Conservation (phyloP, 2,888 invertebrate genomes). For the Hemaris fuciformis region DNA sequence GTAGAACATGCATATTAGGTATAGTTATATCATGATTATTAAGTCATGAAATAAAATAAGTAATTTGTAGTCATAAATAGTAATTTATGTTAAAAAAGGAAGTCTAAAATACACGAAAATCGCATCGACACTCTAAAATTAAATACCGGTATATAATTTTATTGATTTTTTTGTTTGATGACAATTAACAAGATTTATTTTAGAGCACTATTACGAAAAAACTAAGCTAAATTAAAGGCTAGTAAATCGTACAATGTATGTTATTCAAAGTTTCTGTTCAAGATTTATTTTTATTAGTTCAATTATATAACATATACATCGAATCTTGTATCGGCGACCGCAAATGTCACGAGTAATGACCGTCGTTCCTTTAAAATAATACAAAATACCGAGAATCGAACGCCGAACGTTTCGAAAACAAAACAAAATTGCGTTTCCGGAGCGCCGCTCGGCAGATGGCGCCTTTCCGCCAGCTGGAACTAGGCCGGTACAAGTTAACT, state of each 20-base stretch:
- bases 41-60: too few species aligned
- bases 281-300: background rate
- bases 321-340: constrained; percentile 25
- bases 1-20: too few species aligned
- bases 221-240: too few species aligned
- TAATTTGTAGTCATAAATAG: background rate
- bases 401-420: constrained; percentile 56
- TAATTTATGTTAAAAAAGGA: background rate
- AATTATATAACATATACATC: background rate
- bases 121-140: too few species aligned
- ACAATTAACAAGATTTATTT: background rate
- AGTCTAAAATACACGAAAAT: background rate
- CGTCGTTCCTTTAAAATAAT: constrained; percentile 29
- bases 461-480: constrained; percentile 78
- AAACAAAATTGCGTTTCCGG: constrained; percentile 74
- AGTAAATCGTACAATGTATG: too few species aligned
- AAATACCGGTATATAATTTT: background rate
- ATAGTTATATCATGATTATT: too few species aligned
- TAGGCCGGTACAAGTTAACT: constrained; percentile 32
- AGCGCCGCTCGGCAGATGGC: constrained; percentile 75
- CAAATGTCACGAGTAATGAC: constrained; percentile 39
- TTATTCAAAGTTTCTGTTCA: too few species aligned
- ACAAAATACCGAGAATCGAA: constrained; percentile 47
- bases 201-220: background rate
- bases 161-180: background rate